phyloP scores from a whole-genome alignment of 2,113 vertebrate genomes.

The Podilymbus podiceps region DNA sequence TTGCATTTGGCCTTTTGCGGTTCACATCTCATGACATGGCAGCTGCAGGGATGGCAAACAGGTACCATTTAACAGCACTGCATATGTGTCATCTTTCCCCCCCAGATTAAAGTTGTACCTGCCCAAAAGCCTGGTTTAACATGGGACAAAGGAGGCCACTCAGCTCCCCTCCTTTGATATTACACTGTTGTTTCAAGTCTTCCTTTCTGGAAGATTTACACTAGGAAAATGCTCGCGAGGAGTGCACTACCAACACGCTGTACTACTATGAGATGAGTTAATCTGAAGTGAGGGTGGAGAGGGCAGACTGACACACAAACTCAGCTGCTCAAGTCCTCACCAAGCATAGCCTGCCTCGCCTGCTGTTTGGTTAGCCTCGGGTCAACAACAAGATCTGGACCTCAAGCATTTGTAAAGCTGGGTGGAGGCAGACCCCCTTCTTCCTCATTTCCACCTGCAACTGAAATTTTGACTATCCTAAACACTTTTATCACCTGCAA shows the following conservation, averaged over 20 bases:
- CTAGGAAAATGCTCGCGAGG: neutral
- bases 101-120: neutral
- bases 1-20: conserved; percentile 2
- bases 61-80: neutral
- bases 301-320: neutral
- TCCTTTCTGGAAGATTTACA: neutral
- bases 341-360: neutral
- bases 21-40: rapidly evolving
- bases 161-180: neutral
- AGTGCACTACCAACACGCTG: neutral
- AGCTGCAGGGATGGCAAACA: neutral
- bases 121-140: neutral
- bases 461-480: neutral
- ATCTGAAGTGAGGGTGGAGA: neutral
- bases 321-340: neutral
- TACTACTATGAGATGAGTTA: neutral
- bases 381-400: neutral
- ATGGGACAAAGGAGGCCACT: neutral
- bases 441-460: neutral
- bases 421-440: neutral
- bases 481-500: neutral
- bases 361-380: neutral
- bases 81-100: neutral
- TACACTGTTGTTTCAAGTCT: neutral
- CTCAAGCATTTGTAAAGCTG: neutral